These are phyloP conservation scores for Alectura lathami DNA, from an alignment of 2,113 vertebrate species.

Conservation along the genomic window DNA sequence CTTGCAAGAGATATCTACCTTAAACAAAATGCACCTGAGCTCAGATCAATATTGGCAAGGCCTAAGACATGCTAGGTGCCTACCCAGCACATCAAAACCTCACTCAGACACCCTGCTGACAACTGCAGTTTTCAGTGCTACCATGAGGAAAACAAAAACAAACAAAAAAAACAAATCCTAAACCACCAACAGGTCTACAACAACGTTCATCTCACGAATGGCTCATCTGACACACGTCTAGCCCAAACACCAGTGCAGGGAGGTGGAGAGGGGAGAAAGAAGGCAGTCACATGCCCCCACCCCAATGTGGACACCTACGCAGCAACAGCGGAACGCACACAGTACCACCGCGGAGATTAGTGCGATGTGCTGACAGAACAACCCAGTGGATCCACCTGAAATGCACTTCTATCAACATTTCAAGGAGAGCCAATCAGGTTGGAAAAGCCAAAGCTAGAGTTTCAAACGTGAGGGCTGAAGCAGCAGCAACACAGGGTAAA, in stretches of 20 bases:
- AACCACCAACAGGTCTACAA: background rate
- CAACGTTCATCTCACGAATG: background rate
- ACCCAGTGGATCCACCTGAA: background rate
- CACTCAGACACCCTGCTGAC: background rate
- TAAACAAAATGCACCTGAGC: background rate
- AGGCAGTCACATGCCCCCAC: background rate
- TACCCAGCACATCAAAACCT: background rate
- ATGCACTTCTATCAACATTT: background rate
- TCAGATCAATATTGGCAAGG: background rate
- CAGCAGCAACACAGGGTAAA: background rate
- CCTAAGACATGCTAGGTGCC: background rate
- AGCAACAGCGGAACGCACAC: background rate
- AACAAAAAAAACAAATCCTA: background rate
- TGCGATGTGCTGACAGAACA: background rate
- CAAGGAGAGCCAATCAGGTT: background rate
- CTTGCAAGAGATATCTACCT: background rate
- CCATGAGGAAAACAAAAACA: background rate
- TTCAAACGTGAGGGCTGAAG: background rate
- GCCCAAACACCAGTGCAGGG: background rate
- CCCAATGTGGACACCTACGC: background rate
- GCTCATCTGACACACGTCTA: background rate
- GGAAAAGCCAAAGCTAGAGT: conserved; percentile 12
- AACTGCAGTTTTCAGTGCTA: background rate
- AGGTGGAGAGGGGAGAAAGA: background rate
- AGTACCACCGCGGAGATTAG: background rate